Percentiles rank a stretch among this genome's conserved stretches.
Conservation (phyloP, 2,888 invertebrate species). For the Caprella mutica region DNA sequence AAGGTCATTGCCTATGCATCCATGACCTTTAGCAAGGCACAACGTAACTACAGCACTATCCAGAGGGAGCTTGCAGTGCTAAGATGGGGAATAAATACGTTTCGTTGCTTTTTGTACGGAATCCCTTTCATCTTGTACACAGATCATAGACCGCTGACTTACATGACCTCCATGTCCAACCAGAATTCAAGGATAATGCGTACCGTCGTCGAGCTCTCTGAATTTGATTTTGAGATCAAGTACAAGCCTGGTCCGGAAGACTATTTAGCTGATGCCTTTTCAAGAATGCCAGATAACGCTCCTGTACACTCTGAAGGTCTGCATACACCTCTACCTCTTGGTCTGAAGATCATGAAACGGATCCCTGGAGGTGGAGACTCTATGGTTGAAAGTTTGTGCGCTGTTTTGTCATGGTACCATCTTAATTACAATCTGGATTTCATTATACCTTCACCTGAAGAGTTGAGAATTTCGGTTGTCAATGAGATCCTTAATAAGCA, state of each 20-base stretch:
- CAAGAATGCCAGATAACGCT: too few relatives aligned
- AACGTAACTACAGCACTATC: not conserved
- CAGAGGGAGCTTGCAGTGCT: not conserved
- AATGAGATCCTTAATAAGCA: too few relatives aligned
- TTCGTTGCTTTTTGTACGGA: not conserved
- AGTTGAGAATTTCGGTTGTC: too few relatives aligned
- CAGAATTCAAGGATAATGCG: not conserved
- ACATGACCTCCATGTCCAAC: not conserved
- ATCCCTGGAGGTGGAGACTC: too few relatives aligned
- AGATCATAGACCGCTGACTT: not conserved
- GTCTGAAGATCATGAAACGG: too few relatives aligned
- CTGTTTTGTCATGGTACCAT: too few relatives aligned
- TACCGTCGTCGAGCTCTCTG: not conserved
- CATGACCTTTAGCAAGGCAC: not conserved
- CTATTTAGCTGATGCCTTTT: not conserved
- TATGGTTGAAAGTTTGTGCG: too few relatives aligned
- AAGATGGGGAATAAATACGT: not conserved
- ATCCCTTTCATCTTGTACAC: not conserved
- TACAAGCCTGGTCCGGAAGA: not conserved
- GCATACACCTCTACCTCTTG: too few relatives aligned
- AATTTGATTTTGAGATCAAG: not conserved
- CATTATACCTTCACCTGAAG: too few relatives aligned
- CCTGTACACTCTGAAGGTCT: too few relatives aligned
- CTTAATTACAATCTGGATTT: too few relatives aligned
- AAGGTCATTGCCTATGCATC: not conserved